Evolutionary conservation across 2,113 vertebrate genomes (phyloP).

Genomic region (Galeopterus variegatus): DNA sequence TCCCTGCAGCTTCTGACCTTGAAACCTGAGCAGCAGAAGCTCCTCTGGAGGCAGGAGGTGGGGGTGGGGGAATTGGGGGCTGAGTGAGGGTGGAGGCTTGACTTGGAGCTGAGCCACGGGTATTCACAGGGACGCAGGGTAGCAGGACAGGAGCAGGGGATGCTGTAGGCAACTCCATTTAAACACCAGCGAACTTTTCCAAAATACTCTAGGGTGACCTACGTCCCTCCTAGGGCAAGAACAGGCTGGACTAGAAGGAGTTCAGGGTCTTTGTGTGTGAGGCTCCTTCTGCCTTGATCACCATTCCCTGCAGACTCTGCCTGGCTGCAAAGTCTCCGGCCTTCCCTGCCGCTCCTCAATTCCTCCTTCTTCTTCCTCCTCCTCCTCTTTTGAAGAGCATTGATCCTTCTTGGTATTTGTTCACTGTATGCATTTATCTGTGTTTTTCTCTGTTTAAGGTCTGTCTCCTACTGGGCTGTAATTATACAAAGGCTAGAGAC

Average conservation of each 20-base stretch:
- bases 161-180: neutral
- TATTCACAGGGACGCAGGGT: neutral
- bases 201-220: neutral
- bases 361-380: neutral
- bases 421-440: neutral
- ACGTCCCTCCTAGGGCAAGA: neutral
- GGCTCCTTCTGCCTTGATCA: neutral
- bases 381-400: neutral
- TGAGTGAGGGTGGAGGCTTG: neutral
- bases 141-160: neutral
- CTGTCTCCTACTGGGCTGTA: neutral
- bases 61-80: accelerated
- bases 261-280: neutral
- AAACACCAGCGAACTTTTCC: neutral
- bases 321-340: neutral
- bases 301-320: neutral
- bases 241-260: neutral
- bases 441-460: neutral
- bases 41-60: neutral
- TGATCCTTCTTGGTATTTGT: neutral
- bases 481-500: neutral
- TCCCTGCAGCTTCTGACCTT: neutral
- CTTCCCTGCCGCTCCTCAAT: neutral
- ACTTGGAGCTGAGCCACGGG: neutral
- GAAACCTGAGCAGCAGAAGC: neutral